Percentiles rank a stretch among this genome's conserved stretches.
phyloP scores from a whole-genome alignment of 2,888 invertebrate genomes.

The Parasteatoda lunata region DNA sequence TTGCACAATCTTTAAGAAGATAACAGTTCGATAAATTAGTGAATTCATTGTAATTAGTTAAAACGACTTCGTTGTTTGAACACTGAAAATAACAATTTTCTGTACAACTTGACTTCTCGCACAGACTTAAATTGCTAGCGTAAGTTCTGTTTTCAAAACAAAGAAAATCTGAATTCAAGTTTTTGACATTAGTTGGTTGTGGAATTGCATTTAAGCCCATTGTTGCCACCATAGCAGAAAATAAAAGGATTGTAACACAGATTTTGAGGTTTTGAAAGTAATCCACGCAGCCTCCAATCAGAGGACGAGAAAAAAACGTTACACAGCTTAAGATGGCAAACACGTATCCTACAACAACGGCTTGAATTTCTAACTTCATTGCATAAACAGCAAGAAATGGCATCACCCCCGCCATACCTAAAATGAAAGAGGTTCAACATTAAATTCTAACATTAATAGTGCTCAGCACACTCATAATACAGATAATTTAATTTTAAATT shows the following conservation, averaged over 20 bases:
- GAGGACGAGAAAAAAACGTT: constrained; percentile 59
- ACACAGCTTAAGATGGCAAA: constrained; percentile 68
- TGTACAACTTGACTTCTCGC: not conserved
- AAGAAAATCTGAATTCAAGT: not conserved
- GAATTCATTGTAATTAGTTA: not conserved
- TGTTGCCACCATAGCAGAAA: constrained; percentile 25
- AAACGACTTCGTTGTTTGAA: not conserved
- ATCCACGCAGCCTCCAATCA: constrained; percentile 68
- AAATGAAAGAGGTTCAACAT: no score
- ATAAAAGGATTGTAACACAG: constrained; percentile 20
- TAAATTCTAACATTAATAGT: no score
- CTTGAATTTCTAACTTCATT: constrained; percentile 53
- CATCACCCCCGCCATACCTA: constrained; percentile 45
- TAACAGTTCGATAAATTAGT: not conserved
- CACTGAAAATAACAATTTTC: not conserved
- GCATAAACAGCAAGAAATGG: constrained; percentile 68
- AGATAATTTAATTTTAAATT: no score
- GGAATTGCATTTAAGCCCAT: constrained; percentile 59
- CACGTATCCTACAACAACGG: constrained; percentile 65
- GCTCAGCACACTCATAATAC: no score
- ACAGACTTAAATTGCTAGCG: not conserved
- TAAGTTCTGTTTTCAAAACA: constrained; percentile 10
- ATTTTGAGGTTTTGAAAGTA: constrained; percentile 52
- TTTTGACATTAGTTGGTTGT: not conserved
- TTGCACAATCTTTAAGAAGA: not conserved